Evolutionary conservation across 2,797 vertebrate genomes (phyloP).

Genomic region (Oreonectes daqikongensis): DNA sequence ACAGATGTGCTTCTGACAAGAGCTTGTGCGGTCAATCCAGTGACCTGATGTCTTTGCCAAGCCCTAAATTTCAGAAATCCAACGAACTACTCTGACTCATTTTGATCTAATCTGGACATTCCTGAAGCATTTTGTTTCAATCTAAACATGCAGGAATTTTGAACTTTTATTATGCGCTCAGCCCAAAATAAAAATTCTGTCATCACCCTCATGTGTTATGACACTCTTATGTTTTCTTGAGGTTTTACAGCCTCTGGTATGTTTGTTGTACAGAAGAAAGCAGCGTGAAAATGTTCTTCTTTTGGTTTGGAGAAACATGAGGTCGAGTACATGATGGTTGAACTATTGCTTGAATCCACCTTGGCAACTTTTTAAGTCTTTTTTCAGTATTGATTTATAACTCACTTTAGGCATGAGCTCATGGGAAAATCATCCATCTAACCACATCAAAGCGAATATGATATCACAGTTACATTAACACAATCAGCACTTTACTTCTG

Average conservation of each 20-base stretch:
- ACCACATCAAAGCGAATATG: constrained; percentile 29
- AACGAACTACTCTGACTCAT: neutral
- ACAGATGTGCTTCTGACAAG: neutral
- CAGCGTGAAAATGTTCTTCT: neutral
- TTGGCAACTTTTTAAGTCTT: too few relatives aligned
- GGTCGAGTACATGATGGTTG: neutral
- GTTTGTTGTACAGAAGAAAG: neutral
- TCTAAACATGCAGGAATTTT: neutral
- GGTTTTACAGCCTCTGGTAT: neutral
- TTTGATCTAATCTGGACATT: too few relatives aligned
- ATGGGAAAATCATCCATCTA: neutral
- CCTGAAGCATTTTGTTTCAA: neutral
- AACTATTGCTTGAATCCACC: neutral
- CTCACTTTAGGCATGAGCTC: constrained; percentile 3
- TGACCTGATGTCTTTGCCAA: neutral
- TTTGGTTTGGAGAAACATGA: neutral
- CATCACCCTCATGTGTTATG: neutral
- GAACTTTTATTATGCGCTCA: neutral
- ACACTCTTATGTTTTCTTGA: too few relatives aligned
- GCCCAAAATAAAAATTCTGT: neutral
- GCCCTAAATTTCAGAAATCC: neutral
- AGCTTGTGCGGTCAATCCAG: constrained; percentile 3
- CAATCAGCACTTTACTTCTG: constrained; percentile 25
- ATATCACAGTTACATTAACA: neutral
- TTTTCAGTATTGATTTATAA: neutral